These are phyloP conservation scores for Rambutsinella grinnellia DNA, from an alignment of 2,888 invertebrate genomes.

Conservation along the genomic window DNA sequence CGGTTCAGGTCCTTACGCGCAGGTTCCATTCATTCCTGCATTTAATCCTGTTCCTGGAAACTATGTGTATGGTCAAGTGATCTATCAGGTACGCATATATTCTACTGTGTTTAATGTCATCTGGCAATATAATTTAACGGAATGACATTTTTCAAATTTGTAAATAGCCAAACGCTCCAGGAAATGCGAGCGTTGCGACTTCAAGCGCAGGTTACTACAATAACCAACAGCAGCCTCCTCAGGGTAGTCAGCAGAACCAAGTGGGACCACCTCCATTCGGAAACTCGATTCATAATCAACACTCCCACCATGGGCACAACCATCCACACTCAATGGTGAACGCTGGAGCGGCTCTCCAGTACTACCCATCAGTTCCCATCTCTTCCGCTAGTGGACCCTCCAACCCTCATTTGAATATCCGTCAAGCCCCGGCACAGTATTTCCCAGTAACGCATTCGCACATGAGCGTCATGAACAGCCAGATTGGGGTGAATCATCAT, in stretches of 20 bases:
- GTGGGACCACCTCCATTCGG: conserved; percentile 50
- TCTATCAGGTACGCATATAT: conserved; percentile 64
- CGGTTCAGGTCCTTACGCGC: conserved; percentile 59
- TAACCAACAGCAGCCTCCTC: conserved; percentile 50
- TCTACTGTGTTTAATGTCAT: background rate
- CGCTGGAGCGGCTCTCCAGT: conserved; percentile 65
- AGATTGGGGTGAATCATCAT: conserved; percentile 55
- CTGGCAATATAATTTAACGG: background rate
- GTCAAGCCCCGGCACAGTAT: conserved; percentile 61
- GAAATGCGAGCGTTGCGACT: conserved; percentile 51
- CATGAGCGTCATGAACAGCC: conserved; percentile 58
- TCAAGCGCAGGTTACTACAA: conserved; percentile 57
- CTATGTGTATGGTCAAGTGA: conserved; percentile 63
- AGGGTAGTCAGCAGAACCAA: conserved; percentile 37
- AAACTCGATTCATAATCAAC: conserved; percentile 57
- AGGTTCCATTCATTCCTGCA: conserved; percentile 64
- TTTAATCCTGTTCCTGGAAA: conserved; percentile 64
- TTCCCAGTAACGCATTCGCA: conserved; percentile 62
- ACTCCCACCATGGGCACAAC: conserved; percentile 50
- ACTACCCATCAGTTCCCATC: conserved; percentile 64
- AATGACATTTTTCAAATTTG: background rate
- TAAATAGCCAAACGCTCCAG: conserved; percentile 53
- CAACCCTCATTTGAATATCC: conserved; percentile 48
- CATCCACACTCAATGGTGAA: conserved; percentile 62
- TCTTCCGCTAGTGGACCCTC: conserved; percentile 54